Conservation (phyloP, 2,113 vertebrate species). For the Calypte anna region DNA sequence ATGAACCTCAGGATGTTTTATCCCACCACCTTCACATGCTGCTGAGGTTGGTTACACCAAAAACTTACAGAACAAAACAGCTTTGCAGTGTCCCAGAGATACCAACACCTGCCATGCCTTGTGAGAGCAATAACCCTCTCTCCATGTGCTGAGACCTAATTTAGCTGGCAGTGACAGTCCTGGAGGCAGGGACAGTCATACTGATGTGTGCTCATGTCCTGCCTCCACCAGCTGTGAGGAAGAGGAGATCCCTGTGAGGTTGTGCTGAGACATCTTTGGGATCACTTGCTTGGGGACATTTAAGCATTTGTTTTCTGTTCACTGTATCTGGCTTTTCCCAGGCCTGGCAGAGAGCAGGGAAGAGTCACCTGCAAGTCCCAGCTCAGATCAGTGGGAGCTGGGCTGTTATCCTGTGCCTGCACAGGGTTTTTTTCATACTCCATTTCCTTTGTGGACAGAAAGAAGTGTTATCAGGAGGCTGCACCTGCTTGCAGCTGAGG, state of each 20-base stretch:
- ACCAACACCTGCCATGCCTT: background rate
- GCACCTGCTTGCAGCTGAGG: constrained; percentile 54
- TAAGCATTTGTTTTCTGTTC: constrained; percentile 18
- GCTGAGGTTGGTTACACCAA: background rate
- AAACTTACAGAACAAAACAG: background rate
- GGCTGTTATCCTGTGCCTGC: background rate
- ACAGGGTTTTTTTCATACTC: constrained; percentile 5
- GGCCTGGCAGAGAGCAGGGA: constrained; percentile 32
- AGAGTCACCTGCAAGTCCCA: background rate
- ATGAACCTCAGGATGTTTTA: background rate
- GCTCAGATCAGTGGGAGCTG: background rate
- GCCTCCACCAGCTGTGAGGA: constrained; percentile 22
- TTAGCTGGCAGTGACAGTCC: background rate
- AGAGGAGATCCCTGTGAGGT: constrained; percentile 12
- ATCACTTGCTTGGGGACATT: background rate
- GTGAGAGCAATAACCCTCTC: background rate
- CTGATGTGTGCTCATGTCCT: background rate
- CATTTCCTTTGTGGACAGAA: constrained; percentile 39
- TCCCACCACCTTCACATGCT: background rate
- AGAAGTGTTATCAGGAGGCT: constrained; percentile 38
- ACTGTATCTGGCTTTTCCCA: background rate
- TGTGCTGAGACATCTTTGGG: background rate
- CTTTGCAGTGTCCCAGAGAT: background rate
- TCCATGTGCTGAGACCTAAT: background rate
- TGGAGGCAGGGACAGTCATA: background rate